Evolutionary conservation across 2,113 vertebrate genomes (phyloP).

Genomic region (Perccottus glenii): DNA sequence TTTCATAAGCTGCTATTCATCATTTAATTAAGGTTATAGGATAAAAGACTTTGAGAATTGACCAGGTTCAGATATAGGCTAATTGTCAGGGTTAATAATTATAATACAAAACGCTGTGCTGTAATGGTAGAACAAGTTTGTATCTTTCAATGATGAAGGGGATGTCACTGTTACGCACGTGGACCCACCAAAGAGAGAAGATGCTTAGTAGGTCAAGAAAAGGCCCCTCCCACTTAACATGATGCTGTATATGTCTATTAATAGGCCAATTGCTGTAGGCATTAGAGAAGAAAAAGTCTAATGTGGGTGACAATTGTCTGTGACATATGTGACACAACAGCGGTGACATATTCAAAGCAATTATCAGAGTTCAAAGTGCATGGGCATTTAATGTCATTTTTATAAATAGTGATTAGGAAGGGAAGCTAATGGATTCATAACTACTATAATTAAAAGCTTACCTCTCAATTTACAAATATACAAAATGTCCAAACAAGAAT

Average conservation of each 20-base stretch:
- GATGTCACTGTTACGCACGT: background rate
- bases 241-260: background rate
- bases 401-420: no score
- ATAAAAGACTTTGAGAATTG: constrained; percentile 32
- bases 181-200: background rate
- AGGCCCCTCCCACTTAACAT: background rate
- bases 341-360: no score
- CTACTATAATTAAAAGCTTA: background rate
- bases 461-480: background rate
- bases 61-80: constrained; percentile 33
- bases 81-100: constrained; percentile 12
- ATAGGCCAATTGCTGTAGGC: background rate
- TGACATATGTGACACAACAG: no score
- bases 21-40: constrained; percentile 24
- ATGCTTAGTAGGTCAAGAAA: constrained; percentile 4
- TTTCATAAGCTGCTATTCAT: constrained; percentile 17
- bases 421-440: background rate
- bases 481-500: background rate
- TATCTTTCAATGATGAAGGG: background rate
- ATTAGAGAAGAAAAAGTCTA: background rate
- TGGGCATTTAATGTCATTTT: no score
- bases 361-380: no score
- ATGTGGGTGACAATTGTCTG: no score
- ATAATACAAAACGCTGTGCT: background rate
- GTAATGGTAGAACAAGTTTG: background rate